Percentiles rank a stretch among this genome's conserved stretches.
phyloP scores from a whole-genome alignment of 1,140 invertebrate species.

The Drosophila neocordata region DNA sequence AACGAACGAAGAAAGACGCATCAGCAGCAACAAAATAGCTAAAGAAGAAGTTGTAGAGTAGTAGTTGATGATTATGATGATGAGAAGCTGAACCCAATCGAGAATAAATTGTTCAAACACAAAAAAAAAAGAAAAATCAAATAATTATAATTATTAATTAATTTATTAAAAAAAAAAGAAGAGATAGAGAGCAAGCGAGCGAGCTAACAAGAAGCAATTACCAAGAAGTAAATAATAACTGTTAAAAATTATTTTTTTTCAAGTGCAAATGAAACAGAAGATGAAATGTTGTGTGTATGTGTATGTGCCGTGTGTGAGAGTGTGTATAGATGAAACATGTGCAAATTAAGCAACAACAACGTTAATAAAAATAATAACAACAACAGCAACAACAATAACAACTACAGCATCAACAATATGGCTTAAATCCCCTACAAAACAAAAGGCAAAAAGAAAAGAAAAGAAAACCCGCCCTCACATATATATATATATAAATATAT shows the following conservation, averaged over 20 bases:
- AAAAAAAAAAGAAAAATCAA: background rate
- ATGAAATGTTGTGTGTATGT: conserved; percentile 51
- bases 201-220: conserved; percentile 8
- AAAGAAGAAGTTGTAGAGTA: conserved; percentile 14
- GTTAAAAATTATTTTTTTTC: conserved; percentile 51
- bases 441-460: too few relatives aligned
- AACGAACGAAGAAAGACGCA: conserved; percentile 2
- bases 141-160: conserved; percentile 5
- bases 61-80: background rate
- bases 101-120: background rate
- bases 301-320: conserved; percentile 27
- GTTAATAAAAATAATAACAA: conserved; percentile 30
- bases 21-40: conserved; percentile 10
- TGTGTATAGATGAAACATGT: conserved; percentile 49
- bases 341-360: conserved; percentile 44
- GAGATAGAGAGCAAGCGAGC: conserved; percentile 10
- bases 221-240: conserved; percentile 32
- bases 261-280: conserved; percentile 35
- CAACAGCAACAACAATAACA: conserved; percentile 21
- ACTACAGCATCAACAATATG: conserved; percentile 31
- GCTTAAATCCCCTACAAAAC: background rate
- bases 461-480: background rate
- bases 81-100: conserved; percentile 1
- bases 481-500: background rate
- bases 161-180: conserved; percentile 9